Conservation (phyloP, 1,140 invertebrate species). For the Caerostris darwini region DNA sequence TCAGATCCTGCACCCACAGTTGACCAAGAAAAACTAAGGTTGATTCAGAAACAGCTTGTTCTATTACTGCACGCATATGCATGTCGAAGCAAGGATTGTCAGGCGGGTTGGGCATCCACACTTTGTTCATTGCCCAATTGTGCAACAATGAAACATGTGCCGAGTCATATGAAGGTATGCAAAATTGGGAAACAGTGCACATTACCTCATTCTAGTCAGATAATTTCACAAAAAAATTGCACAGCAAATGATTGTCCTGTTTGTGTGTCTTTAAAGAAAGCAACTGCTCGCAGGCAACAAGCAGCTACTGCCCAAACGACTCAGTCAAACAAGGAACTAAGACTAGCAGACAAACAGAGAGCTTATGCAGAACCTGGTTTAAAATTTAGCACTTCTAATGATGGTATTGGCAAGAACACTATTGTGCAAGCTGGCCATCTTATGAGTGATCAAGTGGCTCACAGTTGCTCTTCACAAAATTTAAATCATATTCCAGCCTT, state of each 20-base stretch:
- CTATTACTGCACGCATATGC: constrained; percentile 98
- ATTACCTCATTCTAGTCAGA: constrained; percentile 89
- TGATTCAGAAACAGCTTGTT: constrained; percentile 99
- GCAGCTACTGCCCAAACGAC: constrained; percentile 19
- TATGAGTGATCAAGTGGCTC: too few species aligned
- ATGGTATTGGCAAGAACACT: constrained; percentile 5
- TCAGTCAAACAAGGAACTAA: constrained; percentile 80
- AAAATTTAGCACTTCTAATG: constrained; percentile 81
- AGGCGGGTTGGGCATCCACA: constrained; percentile 79
- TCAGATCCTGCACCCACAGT: neutral
- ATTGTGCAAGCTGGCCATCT: too few species aligned
- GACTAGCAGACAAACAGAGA: constrained; percentile 88
- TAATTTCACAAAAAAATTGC: constrained; percentile 94
- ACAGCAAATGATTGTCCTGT: too few species aligned
- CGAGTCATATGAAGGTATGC: too few species aligned
- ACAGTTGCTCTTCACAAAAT: too few species aligned
- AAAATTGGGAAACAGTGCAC: constrained; percentile 94
- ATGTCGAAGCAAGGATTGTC: constrained; percentile 94
- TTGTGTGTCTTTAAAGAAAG: constrained; percentile 94
- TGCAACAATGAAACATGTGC: constrained; percentile 87
- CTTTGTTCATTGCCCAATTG: too few species aligned
- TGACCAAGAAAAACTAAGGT: constrained; percentile 92
- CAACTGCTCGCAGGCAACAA: constrained; percentile 88
- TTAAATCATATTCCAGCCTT: too few species aligned
- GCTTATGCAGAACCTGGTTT: constrained; percentile 92